phyloP scores from a whole-genome alignment of 1,140 invertebrate genomes.

The Listronotus oregonensis region DNA sequence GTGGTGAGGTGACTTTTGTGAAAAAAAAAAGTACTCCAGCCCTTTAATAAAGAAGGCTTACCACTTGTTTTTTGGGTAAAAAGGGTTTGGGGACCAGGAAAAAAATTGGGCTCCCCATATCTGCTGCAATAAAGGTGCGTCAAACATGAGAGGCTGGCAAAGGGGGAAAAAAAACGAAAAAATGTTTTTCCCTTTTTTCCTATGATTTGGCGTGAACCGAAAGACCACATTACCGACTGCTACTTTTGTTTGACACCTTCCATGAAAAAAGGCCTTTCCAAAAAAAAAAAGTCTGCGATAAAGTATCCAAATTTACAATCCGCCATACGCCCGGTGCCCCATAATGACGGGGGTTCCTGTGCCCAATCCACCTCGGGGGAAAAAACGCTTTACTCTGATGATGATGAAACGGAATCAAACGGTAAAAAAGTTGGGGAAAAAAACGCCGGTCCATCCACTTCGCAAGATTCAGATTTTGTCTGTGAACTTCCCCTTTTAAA shows the following conservation, averaged over 20 bases:
- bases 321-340: slow-evolving; percentile 2
- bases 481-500: too few relatives aligned
- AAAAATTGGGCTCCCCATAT: background rate
- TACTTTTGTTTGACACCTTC: slow-evolving; percentile 11
- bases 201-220: slow-evolving; percentile 6
- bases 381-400: background rate
- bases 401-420: background rate
- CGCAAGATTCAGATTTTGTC: background rate
- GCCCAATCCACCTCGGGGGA: background rate
- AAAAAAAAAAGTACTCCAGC: too few relatives aligned
- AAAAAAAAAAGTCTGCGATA: too few relatives aligned
- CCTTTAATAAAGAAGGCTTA: too few relatives aligned
- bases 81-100: slow-evolving; percentile 5
- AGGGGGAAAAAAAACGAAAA: background rate
- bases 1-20: too few relatives aligned
- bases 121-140: slow-evolving; percentile 4
- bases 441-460: background rate
- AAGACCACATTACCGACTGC: slow-evolving; percentile 4
- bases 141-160: background rate
- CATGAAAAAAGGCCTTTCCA: background rate
- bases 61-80: background rate
- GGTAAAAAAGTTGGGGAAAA: background rate
- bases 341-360: background rate
- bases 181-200: background rate
- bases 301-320: slow-evolving; percentile 6